Base-by-base conservation (phyloP, 2,113 vertebrate species). In the Pithys albifrons region DNA sequence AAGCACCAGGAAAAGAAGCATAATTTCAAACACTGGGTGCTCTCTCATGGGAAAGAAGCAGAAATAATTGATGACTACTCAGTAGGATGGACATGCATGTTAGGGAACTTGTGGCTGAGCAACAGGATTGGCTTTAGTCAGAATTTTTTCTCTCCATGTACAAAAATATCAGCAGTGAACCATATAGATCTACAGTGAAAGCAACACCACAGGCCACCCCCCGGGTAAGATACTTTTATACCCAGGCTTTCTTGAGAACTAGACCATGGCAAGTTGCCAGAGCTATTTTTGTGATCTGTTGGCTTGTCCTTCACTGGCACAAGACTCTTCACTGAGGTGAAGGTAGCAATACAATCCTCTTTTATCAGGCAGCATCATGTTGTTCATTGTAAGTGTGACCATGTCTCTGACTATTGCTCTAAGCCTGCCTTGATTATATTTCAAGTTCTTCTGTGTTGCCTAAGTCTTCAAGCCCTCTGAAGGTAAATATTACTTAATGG, bases 11-110 rank as follows among this genome's bases (percentile, higher is more conserved):
- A 90, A 95, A 93, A 84, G 61, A 86, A 92, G 55, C 52, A 91
- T 64, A 8, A 57, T 89, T 97, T 96, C 76, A 80, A 73, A 92
- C 57, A 65, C 5, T 23, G 19, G 65, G 28, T 20, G 6, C 41
- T 88, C 27, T 77, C 69, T 93, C 31, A 31, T 33, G 85, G 73
- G 67, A 80, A 95, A 76, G 51, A 80, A 89, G 61, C 48, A 93
- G 77, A 91, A 95, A 85, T 77, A 72, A 93, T 75, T 93, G 57
- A 88, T 78, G 94, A 70, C 25, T 55, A 18, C 37, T 94, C 85
- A 67, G 95, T 89, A 83, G 33, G 59, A 57, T 69, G 45, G 69
- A 75, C 75, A 51, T n/a, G 6, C 66, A 33, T 61, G 54, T 75
- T 64, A 88, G 31, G 72, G 46, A 91, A 84, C 41, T 22, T 49